Evolutionary conservation across 2,797 vertebrate species (phyloP).

Genomic region (Aythya fuligula): DNA sequence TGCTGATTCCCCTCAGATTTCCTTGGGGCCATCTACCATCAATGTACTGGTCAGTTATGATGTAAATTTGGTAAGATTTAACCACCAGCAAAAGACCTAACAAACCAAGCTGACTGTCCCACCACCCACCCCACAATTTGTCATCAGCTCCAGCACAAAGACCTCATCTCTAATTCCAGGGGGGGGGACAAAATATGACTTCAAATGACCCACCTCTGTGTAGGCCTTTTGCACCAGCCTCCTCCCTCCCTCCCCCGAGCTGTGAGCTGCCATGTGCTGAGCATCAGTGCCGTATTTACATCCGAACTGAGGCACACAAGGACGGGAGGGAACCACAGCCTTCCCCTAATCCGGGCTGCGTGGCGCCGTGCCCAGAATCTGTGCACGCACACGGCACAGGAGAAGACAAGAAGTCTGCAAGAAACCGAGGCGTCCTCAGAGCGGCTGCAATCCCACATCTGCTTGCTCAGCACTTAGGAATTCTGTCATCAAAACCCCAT

Average conservation of each 20-base stretch:
- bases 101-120: not conserved
- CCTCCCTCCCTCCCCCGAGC: not conserved
- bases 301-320: not conserved
- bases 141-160: not conserved
- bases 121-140: accelerated
- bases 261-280: not conserved
- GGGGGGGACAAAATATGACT: not conserved
- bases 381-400: not conserved
- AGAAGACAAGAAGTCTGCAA: not conserved
- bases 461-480: not conserved
- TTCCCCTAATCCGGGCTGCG: not conserved
- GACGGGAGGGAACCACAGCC: not conserved
- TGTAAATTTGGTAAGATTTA: not conserved
- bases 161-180: not conserved
- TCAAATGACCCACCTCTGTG: not conserved
- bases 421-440: not conserved
- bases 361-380: not conserved
- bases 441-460: not conserved
- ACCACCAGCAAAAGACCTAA: not conserved
- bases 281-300: not conserved
- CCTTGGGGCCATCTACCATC: not conserved
- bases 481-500: not conserved
- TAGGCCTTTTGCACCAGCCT: not conserved
- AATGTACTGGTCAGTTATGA: not conserved
- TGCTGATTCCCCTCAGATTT: not conserved